Evolutionary conservation across 1,140 invertebrate species (phyloP).

Genomic region (Armadillidium nasatum): DNA sequence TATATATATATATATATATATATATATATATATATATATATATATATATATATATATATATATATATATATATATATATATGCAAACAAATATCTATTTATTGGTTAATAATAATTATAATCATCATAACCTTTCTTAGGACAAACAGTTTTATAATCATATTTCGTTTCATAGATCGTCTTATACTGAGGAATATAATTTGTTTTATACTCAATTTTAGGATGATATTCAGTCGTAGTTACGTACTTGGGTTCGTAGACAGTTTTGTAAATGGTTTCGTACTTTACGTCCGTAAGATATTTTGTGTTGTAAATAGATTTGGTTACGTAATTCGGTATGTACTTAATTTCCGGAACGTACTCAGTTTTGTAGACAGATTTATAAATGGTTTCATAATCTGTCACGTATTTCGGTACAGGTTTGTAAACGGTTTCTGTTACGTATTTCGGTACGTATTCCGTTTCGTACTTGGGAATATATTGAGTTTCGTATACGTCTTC

Average conservation of each 20-base stretch:
- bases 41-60: background rate
- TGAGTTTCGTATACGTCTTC: constrained; percentile 20
- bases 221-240: constrained; percentile 18
- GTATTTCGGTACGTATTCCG: constrained; percentile 27
- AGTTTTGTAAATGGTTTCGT: constrained; percentile 23
- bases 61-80: background rate
- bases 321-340: constrained; percentile 24
- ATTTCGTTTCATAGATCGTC: constrained; percentile 17
- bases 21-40: constrained; percentile 7
- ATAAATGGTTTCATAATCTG: constrained; percentile 15
- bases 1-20: background rate
- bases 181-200: constrained; percentile 26
- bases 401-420: constrained; percentile 23
- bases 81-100: too few species aligned
- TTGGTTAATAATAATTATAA: background rate
- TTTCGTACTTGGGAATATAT: constrained; percentile 21
- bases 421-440: constrained; percentile 24
- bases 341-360: constrained; percentile 12
- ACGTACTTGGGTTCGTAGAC: constrained; percentile 29
- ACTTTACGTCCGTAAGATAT: constrained; percentile 21
- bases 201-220: constrained; percentile 22
- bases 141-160: constrained; percentile 25
- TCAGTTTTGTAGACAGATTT: constrained; percentile 16
- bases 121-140: constrained; percentile 20
- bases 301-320: constrained; percentile 17